Evolutionary conservation across 2,113 vertebrate genomes (phyloP).

Genomic region (Oostethus manadensis): DNA sequence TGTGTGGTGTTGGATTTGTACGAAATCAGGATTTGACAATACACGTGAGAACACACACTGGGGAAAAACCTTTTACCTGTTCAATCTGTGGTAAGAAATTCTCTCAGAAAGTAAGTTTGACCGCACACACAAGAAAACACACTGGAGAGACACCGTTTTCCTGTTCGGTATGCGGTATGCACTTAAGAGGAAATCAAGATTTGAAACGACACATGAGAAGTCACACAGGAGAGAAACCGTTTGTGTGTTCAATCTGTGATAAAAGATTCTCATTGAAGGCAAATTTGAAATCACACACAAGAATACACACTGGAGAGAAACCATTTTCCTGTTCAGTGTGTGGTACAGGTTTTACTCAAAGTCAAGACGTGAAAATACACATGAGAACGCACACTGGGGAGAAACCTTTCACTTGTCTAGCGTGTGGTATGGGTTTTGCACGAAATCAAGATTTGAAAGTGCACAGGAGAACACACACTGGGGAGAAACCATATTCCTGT

Average conservation of each 20-base stretch:
- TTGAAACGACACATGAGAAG: not conserved
- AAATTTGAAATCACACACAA: not conserved
- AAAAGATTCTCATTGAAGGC: not conserved
- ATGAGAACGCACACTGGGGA: too few species aligned
- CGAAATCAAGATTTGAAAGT: too few species aligned
- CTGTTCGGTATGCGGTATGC: not conserved
- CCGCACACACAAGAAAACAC: not conserved
- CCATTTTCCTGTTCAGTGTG: too few species aligned
- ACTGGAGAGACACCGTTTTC: not conserved
- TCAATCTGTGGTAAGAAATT: not conserved
- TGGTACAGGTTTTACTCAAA: too few species aligned
- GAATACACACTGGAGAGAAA: not conserved
- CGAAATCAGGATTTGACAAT: not conserved
- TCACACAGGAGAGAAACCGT: not conserved
- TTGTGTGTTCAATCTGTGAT: not conserved
- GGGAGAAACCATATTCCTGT: too few species aligned
- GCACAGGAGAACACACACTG: too few species aligned
- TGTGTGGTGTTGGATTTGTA: not conserved
- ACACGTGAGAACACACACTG: not conserved
- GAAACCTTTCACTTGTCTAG: too few species aligned
- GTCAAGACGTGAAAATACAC: too few species aligned
- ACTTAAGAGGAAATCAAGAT: not conserved
- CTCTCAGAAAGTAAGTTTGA: not conserved
- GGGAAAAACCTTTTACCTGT: not conserved
- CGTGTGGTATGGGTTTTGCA: too few species aligned